Evolutionary conservation across 2,888 invertebrate genomes (phyloP).

Genomic region (Alitta virens): DNA sequence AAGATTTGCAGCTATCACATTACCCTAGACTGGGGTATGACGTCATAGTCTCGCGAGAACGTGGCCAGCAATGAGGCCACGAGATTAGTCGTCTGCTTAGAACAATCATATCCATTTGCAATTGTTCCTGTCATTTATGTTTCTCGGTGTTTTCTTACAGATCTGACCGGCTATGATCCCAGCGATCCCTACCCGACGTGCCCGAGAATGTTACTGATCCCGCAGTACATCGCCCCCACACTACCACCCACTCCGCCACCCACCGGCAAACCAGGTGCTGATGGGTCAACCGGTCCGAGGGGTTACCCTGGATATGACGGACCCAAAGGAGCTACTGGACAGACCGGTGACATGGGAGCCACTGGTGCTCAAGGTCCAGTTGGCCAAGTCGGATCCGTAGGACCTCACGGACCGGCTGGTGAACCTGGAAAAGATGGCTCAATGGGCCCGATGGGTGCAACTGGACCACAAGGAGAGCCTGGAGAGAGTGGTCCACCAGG

Average conservation of each 20-base stretch:
- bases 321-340: background rate
- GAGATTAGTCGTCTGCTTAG: background rate
- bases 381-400: background rate
- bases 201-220: slow-evolving; percentile 7
- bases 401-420: slow-evolving; percentile 11
- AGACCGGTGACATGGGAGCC: background rate
- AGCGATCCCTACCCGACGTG: background rate
- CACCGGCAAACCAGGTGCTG: slow-evolving; percentile 2
- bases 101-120: background rate
- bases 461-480: background rate
- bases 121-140: background rate
- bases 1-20: no score
- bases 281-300: background rate
- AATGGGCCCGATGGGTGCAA: background rate
- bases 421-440: background rate
- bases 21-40: no score
- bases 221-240: background rate
- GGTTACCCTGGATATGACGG: slow-evolving; percentile 1
- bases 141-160: background rate
- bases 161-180: background rate
- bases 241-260: background rate
- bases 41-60: no score
- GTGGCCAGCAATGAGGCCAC: no score
- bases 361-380: background rate
- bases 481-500: slow-evolving; percentile 9